Conservation (phyloP, 37 sponge, comb jelly and placozoan genomes). For the Agelas oroides region DNA sequence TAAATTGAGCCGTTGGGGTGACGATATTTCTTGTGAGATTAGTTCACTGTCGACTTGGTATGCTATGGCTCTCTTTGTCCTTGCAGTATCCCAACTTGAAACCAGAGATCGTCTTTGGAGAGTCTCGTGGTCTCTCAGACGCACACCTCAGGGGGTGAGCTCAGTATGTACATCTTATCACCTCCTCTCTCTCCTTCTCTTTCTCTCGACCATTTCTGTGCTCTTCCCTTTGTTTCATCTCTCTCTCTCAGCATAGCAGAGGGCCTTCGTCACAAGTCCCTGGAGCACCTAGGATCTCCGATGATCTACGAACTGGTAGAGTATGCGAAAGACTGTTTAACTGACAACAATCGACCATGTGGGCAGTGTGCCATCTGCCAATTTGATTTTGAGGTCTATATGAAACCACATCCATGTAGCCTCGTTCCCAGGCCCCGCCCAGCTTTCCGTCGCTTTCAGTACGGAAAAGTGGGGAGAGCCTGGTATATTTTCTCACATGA, state of each 20-base stretch:
- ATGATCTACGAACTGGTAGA: slow-evolving; percentile 69
- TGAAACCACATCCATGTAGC: too few relatives aligned
- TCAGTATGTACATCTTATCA: neutral
- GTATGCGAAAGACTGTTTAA: slow-evolving; percentile 65
- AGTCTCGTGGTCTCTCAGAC: slow-evolving; percentile 74
- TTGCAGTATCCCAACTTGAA: slow-evolving; percentile 44
- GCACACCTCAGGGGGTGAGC: slow-evolving; percentile 51
- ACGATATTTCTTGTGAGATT: too few relatives aligned
- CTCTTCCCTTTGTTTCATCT: neutral
- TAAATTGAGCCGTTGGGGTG: too few relatives aligned
- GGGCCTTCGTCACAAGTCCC: slow-evolving; percentile 5
- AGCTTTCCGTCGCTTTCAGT: too few relatives aligned
- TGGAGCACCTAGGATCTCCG: slow-evolving; percentile 25
- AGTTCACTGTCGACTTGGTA: too few relatives aligned
- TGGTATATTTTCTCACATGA: too few relatives aligned
- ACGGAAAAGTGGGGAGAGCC: too few relatives aligned
- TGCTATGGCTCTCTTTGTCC: neutral
- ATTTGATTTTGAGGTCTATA: slow-evolving; percentile 35
- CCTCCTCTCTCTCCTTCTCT: neutral
- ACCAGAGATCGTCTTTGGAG: slow-evolving; percentile 1
- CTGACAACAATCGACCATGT: slow-evolving; percentile 74
- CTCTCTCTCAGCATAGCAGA: slow-evolving; percentile 33
- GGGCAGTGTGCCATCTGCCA: slow-evolving; percentile 78
- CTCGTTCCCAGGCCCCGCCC: too few relatives aligned
- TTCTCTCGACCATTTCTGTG: neutral